phyloP scores from a whole-genome alignment of 2,113 vertebrate genomes.

The Heterotilapia buettikoferi region DNA sequence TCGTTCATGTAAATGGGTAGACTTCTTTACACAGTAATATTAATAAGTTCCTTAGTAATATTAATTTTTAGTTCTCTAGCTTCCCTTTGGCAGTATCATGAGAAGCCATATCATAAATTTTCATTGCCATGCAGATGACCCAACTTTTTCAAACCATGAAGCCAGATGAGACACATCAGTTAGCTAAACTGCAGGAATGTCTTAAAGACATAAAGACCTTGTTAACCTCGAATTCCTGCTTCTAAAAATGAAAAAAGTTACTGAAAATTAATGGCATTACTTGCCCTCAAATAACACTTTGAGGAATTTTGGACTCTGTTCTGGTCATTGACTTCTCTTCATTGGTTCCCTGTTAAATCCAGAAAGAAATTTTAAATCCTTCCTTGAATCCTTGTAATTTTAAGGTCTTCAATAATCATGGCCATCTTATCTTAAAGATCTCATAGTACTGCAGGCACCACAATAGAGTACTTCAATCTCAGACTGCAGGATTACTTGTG shows the following conservation, averaged over 20 bases:
- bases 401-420: too few species aligned
- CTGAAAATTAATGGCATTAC: neutral
- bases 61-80: neutral
- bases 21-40: neutral
- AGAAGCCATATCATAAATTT: neutral
- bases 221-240: neutral
- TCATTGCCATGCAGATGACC: neutral
- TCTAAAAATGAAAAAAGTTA: neutral
- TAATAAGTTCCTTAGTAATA: neutral
- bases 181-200: neutral
- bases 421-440: too few species aligned
- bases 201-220: neutral
- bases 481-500: too few species aligned
- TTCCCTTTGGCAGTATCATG: neutral
- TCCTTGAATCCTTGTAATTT: neutral
- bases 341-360: neutral
- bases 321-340: neutral
- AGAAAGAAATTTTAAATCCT: neutral
- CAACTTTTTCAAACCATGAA: neutral
- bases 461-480: too few species aligned
- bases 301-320: neutral
- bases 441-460: too few species aligned
- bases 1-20: neutral
- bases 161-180: neutral
- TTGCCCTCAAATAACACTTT: neutral